These are phyloP conservation scores for Paedocypris micromegethes DNA, from an alignment of 2,797 vertebrate species.

Conservation along the genomic window DNA sequence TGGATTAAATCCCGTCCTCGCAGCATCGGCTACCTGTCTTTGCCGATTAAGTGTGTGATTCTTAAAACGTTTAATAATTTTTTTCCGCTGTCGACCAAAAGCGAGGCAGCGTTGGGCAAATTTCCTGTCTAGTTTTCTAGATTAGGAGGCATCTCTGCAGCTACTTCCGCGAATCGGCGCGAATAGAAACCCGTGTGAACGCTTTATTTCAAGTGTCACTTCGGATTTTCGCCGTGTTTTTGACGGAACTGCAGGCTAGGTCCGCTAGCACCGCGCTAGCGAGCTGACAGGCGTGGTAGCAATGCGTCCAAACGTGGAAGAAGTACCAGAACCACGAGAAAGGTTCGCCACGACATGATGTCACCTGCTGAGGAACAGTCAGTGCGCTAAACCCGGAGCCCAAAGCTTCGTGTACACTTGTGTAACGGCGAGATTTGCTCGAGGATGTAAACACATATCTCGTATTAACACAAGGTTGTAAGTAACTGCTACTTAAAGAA, in stretches of 20 bases:
- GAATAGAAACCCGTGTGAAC: neutral
- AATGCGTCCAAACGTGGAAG: constrained; percentile 44
- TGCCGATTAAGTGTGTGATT: too few species aligned
- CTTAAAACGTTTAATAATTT: too few species aligned
- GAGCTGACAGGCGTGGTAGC: constrained; percentile 66
- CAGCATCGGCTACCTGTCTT: neutral
- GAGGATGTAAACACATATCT: constrained; percentile 29
- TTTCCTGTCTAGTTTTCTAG: too few species aligned
- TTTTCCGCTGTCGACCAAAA: too few species aligned
- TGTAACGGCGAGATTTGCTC: constrained; percentile 12
- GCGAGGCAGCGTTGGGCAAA: too few species aligned
- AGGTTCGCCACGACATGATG: neutral
- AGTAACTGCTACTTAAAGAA: too few species aligned
- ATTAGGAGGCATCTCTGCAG: neutral
- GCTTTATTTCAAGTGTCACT: neutral
- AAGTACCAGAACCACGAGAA: constrained; percentile 52
- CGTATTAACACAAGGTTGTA: neutral
- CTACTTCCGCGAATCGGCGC: neutral
- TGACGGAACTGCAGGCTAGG: constrained; percentile 37
- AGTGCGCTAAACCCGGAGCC: neutral
- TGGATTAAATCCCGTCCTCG: constrained; percentile 28
- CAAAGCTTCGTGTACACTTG: too few species aligned
- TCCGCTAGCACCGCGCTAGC: constrained; percentile 23
- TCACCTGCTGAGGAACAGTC: too few species aligned
- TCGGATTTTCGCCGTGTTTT: constrained; percentile 1